Evolutionary conservation across 2,113 vertebrate genomes (phyloP).

Genomic region (Lampris megalopsis): DNA sequence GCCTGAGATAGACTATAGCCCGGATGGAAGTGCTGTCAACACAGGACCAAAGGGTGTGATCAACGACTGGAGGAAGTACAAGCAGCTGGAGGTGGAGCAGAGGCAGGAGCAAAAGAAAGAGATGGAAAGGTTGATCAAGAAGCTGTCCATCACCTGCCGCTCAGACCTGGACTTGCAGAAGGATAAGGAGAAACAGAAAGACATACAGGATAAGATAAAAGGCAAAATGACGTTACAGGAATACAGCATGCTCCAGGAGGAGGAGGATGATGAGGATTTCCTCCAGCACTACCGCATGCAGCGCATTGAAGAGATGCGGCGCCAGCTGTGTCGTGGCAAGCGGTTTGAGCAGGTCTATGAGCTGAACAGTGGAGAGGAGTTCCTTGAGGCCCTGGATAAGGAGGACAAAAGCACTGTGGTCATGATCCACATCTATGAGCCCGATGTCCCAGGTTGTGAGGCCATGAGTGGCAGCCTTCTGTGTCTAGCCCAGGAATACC

Average conservation of each 20-base stretch:
- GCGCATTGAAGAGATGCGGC: conserved; percentile 95
- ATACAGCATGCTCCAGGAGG: conserved; percentile 87
- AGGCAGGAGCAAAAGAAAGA: conserved; percentile 92
- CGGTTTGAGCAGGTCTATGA: conserved; percentile 91
- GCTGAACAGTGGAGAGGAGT: conserved; percentile 89
- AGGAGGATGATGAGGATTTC: conserved; percentile 92
- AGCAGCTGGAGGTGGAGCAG: conserved; percentile 96
- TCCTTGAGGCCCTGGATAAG: conserved; percentile 93
- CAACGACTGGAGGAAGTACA: conserved; percentile 97
- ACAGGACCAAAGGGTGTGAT: conserved; percentile 98
- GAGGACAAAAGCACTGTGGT: conserved; percentile 90
- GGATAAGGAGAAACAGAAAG: conserved; percentile 88
- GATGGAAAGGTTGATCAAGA: conserved; percentile 94
- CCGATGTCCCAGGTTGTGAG: conserved; percentile 88
- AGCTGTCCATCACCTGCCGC: conserved; percentile 92
- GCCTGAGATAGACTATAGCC: conserved; percentile 84
- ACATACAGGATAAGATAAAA: conserved; percentile 90
- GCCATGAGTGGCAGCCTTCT: conserved; percentile 93
- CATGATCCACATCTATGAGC: conserved; percentile 96
- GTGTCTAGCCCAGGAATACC: conserved; percentile 94
- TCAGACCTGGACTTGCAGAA: conserved; percentile 92
- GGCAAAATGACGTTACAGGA: conserved; percentile 95
- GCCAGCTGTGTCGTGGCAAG: conserved; percentile 88
- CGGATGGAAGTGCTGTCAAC: conserved; percentile 91
- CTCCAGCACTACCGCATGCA: conserved; percentile 95